Base-by-base conservation (phyloP, 2,797 vertebrate species). In the Agapornis canus region DNA sequence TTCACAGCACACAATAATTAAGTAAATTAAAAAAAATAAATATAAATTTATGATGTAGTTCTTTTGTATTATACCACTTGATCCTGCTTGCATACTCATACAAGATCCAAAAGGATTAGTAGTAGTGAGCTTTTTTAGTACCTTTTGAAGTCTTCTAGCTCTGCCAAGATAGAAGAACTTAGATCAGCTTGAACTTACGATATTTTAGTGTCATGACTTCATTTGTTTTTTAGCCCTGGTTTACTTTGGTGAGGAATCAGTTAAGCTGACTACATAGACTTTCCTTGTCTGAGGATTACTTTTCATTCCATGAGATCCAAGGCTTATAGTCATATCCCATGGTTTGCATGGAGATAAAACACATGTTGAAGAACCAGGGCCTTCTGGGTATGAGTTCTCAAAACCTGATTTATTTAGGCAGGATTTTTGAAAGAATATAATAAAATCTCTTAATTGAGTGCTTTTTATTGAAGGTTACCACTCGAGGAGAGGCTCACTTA, bases 401-500 rank as follows among this genome's bases (percentile, higher is more conserved):
- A 90, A 69, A 57, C 11, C 19, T 43, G 10, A 32, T 66, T 42
- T 63, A 29, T 73, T 94, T 49, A 57, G 39, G 57, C 32, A 91
- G 40, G 10, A 0, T 1, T 49, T 71, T 51, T 40, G 48, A 8
- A 60, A 59, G 22, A 32, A 21, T 37, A 8, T 76, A 65, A 47
- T 5, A 69, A 69, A 81, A n/a, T 37, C 32, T 75, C 86, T 40
- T 63, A 60, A 82, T 47, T 40, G 13, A 27, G 6, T 65, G 7
- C 1, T 63, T 92, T 86, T 69, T 70, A 84, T 90, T 98, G 86
- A 95, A 99, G 99, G 99, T 99, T 76, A 97, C 97, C 7, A 99
- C 86, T 97, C 98, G 99, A 89, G 98, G 98, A 91, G 99, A 99
- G 95, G 99, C 99, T 97, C 99, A 99, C 97, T 98, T 99, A 97